phyloP scores from a whole-genome alignment of 2,113 vertebrate genomes.

The Cochlearius cochlearius region DNA sequence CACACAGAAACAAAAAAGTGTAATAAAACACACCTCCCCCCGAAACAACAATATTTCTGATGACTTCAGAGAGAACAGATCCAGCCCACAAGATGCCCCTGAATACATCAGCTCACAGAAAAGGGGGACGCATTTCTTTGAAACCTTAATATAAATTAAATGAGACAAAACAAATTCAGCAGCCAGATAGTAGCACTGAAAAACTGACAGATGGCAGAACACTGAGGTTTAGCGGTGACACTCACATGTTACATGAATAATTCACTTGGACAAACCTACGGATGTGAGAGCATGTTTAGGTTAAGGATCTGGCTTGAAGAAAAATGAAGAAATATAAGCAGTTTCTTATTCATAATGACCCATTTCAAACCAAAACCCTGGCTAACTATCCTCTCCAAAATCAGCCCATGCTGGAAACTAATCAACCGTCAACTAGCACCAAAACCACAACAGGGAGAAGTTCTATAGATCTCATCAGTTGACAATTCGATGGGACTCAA shows the following conservation, averaged over 20 bases:
- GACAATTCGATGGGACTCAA: neutral
- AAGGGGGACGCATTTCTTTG: neutral
- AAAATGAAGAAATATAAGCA: neutral
- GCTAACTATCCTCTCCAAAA: neutral
- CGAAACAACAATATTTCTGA: neutral
- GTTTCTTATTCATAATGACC: neutral
- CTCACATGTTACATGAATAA: neutral
- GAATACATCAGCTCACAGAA: neutral
- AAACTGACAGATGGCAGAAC: conserved; percentile 19
- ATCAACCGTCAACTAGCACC: neutral
- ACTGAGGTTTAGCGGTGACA: neutral
- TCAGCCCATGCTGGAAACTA: neutral
- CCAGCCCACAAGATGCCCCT: neutral
- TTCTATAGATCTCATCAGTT: neutral
- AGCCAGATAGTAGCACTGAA: neutral
- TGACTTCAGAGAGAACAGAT: neutral
- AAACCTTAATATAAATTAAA: neutral
- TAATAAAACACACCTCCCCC: neutral
- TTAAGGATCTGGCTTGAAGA: neutral
- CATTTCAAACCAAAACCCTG: neutral
- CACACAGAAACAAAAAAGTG: neutral
- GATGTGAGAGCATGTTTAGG: neutral
- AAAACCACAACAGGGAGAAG: neutral
- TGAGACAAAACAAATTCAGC: neutral
- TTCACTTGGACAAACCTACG: neutral